phyloP scores from a whole-genome alignment of 2,797 vertebrate genomes.

The Onychomys arenicola region DNA sequence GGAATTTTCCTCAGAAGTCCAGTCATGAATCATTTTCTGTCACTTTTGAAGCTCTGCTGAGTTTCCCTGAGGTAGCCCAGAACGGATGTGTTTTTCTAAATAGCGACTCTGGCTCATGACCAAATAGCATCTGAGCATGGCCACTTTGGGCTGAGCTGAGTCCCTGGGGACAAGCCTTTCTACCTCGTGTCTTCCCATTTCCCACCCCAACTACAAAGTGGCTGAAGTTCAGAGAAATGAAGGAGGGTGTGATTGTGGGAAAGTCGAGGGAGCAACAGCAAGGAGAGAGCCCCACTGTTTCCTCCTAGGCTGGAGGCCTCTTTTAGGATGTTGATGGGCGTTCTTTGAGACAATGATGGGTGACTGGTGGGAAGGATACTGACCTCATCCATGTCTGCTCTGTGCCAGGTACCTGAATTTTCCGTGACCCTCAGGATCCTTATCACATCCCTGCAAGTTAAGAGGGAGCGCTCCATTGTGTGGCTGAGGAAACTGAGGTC shows the following conservation, averaged over 20 bases:
- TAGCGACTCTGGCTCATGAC: conserved; percentile 50
- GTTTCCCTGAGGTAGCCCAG: conserved; percentile 12
- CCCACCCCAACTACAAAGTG: conserved; percentile 32
- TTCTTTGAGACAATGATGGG: background rate
- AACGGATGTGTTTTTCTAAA: conserved; percentile 61
- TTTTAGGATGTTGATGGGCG: background rate
- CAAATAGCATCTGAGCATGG: conserved; percentile 43
- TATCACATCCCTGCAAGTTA: background rate
- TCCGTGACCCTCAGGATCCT: background rate
- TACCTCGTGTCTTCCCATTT: background rate
- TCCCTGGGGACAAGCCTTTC: background rate
- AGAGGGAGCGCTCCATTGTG: background rate
- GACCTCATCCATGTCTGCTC: background rate
- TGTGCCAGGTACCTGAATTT: background rate
- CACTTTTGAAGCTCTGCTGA: conserved; percentile 32
- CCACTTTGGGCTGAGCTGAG: background rate
- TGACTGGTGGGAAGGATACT: background rate
- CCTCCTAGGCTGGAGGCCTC: background rate
- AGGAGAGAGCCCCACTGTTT: background rate
- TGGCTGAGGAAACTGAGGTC: background rate
- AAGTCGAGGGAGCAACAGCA: background rate
- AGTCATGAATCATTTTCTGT: conserved; percentile 46
- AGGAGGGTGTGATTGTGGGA: background rate
- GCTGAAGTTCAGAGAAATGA: conserved; percentile 34
- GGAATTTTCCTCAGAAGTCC: conserved; percentile 16